These are phyloP conservation scores for Python bivittatus DNA, from an alignment of 2,113 vertebrate genomes.

Conservation along the genomic window DNA sequence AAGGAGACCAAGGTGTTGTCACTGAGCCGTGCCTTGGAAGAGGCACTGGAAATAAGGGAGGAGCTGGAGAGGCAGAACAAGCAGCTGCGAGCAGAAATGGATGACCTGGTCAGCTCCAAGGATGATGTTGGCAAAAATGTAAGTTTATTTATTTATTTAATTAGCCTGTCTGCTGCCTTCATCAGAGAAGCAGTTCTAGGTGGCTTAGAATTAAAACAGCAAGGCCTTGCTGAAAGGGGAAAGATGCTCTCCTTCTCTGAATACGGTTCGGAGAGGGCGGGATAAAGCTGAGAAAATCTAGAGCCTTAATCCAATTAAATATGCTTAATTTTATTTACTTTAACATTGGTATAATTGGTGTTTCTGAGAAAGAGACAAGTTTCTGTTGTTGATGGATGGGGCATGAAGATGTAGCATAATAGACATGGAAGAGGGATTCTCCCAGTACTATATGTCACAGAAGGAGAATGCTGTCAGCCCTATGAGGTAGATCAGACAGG, in stretches of 20 bases:
- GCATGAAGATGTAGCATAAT: not conserved
- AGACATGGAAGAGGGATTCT: not conserved
- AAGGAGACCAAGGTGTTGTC: conserved; percentile 85
- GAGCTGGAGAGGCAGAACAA: conserved; percentile 88
- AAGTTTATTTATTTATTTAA: conserved; percentile 42
- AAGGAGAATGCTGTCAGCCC: not conserved
- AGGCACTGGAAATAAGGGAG: conserved; percentile 80
- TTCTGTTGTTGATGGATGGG: not conserved
- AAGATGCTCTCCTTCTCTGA: not conserved
- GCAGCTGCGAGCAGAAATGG: conserved; percentile 84
- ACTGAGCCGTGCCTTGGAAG: conserved; percentile 80
- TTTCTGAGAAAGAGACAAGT: not conserved
- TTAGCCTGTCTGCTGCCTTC: not conserved
- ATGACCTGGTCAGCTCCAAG: conserved; percentile 87
- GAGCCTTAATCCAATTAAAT: not conserved
- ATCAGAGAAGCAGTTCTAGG: not conserved
- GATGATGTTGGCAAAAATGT: conserved; percentile 91
- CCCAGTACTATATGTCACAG: not conserved
- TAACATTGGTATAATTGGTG: not conserved
- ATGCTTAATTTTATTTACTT: not conserved
- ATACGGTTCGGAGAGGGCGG: not conserved
- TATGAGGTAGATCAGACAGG: not conserved
- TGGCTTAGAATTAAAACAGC: not conserved
- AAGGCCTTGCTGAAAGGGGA: not conserved
- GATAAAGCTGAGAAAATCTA: not conserved